phyloP scores from a whole-genome alignment of 2,888 invertebrate genomes.

The Rhagonycha fulva region DNA sequence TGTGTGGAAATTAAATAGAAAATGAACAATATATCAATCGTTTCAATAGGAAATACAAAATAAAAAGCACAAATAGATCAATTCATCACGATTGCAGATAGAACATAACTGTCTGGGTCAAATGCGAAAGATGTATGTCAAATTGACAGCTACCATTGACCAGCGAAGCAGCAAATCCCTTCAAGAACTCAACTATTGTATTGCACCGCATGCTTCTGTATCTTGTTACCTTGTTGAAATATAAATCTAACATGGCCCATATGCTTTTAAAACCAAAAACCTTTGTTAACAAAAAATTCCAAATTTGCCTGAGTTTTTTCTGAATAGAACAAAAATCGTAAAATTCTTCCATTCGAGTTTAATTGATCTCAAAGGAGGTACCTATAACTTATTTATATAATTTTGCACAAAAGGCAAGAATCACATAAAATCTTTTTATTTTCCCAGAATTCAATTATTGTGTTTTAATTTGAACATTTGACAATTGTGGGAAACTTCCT shows the following conservation, averaged over 20 bases:
- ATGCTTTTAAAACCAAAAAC: conserved; percentile 6
- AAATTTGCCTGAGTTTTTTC: conserved; percentile 10
- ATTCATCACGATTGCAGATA: conserved; percentile 23
- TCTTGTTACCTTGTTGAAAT: conserved; percentile 27
- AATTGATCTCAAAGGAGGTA: conserved; percentile 4
- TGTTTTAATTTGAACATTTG: conserved; percentile 6
- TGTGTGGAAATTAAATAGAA: conserved; percentile 3
- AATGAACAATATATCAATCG: conserved; percentile 13
- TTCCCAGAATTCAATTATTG: conserved; percentile 18
- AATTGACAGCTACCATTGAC: conserved; percentile 29
- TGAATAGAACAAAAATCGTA: conserved; percentile 11
- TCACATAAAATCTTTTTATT: neutral
- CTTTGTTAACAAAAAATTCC: conserved; percentile 6
- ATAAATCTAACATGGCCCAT: conserved; percentile 20
- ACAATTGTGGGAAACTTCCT: conserved; percentile 19
- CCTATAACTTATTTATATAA: neutral
- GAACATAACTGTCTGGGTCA: conserved; percentile 21
- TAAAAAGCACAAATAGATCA: conserved; percentile 17
- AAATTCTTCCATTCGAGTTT: conserved; percentile 1
- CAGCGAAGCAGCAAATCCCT: conserved; percentile 26
- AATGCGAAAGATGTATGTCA: conserved; percentile 26
- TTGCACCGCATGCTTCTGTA: conserved; percentile 19
- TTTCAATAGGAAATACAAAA: conserved; percentile 6
- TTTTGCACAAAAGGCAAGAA: neutral
- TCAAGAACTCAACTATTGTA: conserved; percentile 19